These are phyloP conservation scores for Pristionchus mayeri DNA, from an alignment of 2,888 invertebrate species.

Conservation along the genomic window DNA sequence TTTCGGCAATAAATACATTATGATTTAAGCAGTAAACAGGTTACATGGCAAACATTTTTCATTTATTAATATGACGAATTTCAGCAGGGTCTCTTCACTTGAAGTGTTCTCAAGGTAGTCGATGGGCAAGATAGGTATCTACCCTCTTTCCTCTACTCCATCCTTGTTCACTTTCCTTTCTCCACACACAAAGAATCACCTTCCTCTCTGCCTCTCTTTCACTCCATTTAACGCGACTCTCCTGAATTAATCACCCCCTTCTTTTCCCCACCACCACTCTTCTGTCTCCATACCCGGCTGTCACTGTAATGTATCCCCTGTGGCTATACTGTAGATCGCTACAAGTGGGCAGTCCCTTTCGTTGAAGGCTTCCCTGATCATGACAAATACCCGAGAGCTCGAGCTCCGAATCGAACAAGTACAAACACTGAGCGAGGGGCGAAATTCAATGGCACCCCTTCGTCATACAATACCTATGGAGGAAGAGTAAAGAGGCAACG, in stretches of 20 bases:
- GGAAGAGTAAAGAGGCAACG: constrained; percentile 35
- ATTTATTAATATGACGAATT: too few relatives aligned
- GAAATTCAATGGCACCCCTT: constrained; percentile 43
- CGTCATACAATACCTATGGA: constrained; percentile 41
- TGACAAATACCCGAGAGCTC: constrained; percentile 30
- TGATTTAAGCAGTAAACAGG: too few relatives aligned
- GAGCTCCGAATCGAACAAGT: constrained; percentile 38
- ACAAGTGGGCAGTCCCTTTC: not conserved
- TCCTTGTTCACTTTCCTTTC: constrained; percentile 51
- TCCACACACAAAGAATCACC: constrained; percentile 45
- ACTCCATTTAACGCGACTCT: constrained; percentile 48
- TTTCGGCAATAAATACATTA: too few relatives aligned
- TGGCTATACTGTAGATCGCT: not conserved
- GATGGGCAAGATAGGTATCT: constrained; percentile 36
- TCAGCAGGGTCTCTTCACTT: too few relatives aligned
- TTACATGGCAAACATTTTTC: too few relatives aligned
- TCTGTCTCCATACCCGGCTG: not conserved
- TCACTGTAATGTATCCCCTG: not conserved
- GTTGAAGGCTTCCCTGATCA: not conserved
- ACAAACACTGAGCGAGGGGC: constrained; percentile 4
- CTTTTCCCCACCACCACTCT: not conserved
- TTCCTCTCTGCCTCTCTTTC: constrained; percentile 41
- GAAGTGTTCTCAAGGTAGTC: constrained; percentile 27
- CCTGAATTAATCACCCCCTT: constrained; percentile 43
- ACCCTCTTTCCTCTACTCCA: constrained; percentile 35